Conservation (phyloP, 2,797 vertebrate species). For the Anolis apletophallus region DNA sequence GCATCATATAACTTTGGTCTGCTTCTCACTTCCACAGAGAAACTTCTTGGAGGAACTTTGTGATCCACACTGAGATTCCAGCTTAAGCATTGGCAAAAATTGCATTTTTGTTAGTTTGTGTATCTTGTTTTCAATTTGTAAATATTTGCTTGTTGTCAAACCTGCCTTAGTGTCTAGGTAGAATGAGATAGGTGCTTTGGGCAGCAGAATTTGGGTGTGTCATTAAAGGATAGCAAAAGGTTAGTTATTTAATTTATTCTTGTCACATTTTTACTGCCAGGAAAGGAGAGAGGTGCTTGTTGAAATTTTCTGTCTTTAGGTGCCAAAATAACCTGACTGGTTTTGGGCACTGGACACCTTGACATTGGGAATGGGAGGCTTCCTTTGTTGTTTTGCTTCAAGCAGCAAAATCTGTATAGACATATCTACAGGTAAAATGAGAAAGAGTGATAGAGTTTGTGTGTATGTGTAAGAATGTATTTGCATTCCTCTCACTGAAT, state of each 20-base stretch:
- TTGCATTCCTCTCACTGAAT: background rate
- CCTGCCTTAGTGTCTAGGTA: background rate
- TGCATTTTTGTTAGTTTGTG: background rate
- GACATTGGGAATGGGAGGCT: background rate
- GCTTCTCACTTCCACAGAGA: background rate
- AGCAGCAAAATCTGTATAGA: background rate
- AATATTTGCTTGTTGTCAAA: background rate
- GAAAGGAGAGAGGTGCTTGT: background rate
- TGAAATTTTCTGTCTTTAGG: background rate
- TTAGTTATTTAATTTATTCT: background rate
- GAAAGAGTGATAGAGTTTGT: no score
- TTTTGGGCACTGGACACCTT: background rate
- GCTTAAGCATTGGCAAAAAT: background rate
- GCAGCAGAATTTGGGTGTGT: background rate
- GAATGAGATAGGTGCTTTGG: background rate
- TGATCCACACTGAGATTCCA: background rate
- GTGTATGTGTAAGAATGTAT: no score
- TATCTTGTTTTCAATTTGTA: background rate
- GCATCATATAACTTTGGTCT: constrained; percentile 1
- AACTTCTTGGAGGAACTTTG: background rate
- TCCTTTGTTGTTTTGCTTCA: background rate
- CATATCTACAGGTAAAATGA: no score
- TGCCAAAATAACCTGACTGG: background rate
- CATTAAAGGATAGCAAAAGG: background rate
- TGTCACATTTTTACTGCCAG: background rate